These are phyloP conservation scores for Parauchenoglanis punctatus DNA, from an alignment of 2,797 vertebrate species.

Conservation along the genomic window DNA sequence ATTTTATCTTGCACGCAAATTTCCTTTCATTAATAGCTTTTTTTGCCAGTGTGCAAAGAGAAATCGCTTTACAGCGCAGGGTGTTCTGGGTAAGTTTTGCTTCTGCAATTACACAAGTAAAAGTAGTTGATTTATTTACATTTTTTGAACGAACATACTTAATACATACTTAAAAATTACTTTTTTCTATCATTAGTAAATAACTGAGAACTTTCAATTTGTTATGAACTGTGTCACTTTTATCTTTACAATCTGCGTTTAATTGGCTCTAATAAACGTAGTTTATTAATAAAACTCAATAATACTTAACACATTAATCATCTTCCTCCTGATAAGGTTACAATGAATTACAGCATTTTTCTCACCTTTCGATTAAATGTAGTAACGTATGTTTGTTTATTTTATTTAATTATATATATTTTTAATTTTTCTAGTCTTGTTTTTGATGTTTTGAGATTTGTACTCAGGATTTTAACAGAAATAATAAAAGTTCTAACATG, in stretches of 20 bases:
- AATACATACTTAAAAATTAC: not conserved
- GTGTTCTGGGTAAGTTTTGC: no score
- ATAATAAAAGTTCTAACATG: not conserved
- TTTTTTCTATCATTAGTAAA: not conserved
- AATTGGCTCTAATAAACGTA: not conserved
- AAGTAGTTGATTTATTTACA: not conserved
- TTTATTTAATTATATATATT: not conserved
- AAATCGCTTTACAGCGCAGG: no score
- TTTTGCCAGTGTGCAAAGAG: no score
- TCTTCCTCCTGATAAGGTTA: not conserved
- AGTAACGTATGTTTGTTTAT: not conserved
- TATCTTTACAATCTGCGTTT: not conserved
- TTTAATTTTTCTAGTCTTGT: not conserved
- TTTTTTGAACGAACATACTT: not conserved
- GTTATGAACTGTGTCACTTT: not conserved
- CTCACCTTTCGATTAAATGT: not conserved
- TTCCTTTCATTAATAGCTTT: no score
- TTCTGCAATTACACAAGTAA: no score
- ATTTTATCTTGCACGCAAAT: no score
- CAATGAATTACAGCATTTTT: not conserved
- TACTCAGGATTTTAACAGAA: not conserved
- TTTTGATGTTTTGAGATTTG: not conserved
- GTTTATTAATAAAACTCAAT: not conserved
- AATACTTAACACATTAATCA: not conserved
- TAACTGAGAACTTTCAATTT: not conserved